Conservation (phyloP, 2,888 invertebrate species). For the Scaptomyza reducta region DNA sequence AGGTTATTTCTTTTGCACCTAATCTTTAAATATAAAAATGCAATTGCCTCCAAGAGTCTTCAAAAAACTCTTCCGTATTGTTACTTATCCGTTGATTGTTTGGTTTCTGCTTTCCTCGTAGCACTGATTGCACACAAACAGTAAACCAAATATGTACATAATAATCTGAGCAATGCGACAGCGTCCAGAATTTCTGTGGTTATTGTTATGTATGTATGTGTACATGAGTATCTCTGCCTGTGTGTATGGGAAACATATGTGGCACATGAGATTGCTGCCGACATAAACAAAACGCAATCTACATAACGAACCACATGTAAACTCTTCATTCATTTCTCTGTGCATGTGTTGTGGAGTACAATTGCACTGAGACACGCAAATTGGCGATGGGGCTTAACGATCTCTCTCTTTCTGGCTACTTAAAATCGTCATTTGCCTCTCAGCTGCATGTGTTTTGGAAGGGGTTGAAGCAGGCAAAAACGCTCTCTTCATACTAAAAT, state of each 20-base stretch:
- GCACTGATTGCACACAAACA: conserved; percentile 50
- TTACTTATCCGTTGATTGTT: not conserved
- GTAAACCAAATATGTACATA: conserved; percentile 34
- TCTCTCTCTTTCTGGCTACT: conserved; percentile 19
- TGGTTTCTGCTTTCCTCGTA: conserved; percentile 15
- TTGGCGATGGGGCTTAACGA: conserved; percentile 15
- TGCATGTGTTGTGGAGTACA: conserved; percentile 48
- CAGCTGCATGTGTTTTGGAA: conserved; percentile 8
- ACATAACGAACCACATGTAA: not conserved
- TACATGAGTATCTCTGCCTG: conserved; percentile 13
- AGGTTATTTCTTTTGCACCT: not conserved
- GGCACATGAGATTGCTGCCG: conserved; percentile 61
- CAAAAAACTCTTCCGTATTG: conserved; percentile 1
- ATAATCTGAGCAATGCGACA: conserved; percentile 64
- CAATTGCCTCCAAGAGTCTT: not conserved
- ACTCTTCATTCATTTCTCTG: not conserved
- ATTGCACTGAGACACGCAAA: conserved; percentile 62
- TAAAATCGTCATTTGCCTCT: conserved; percentile 20
- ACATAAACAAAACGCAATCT: conserved; percentile 38
- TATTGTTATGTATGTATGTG: conserved; percentile 21
- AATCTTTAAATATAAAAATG: not conserved
- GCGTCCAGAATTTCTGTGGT: conserved; percentile 67
- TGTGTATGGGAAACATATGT: conserved; percentile 61
- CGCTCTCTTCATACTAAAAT: no score
- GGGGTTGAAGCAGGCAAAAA: not conserved